These are phyloP conservation scores for Alligator sinensis DNA, from an alignment of 2,113 vertebrate species.

Conservation along the genomic window DNA sequence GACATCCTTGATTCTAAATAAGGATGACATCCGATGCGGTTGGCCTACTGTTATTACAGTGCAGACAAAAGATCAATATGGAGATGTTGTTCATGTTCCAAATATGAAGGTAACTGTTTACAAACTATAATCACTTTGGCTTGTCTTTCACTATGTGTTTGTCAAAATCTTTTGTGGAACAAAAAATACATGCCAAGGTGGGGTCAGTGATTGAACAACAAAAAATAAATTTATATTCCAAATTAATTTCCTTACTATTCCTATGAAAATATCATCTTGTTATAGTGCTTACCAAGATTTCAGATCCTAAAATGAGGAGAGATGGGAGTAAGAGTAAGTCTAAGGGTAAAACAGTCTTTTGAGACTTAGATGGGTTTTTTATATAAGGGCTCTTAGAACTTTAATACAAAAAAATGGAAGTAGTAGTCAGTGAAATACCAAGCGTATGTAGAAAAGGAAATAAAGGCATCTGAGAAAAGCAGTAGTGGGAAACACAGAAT, in stretches of 20 bases:
- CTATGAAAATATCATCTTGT: background rate
- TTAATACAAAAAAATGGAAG: background rate
- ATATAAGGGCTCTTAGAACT: background rate
- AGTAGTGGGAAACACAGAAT: background rate
- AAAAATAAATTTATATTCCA: background rate
- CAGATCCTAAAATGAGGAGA: background rate
- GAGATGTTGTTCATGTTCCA: constrained; percentile 96
- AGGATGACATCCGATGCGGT: constrained; percentile 97
- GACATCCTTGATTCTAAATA: constrained; percentile 95
- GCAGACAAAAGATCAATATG: constrained; percentile 99
- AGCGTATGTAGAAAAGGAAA: background rate
- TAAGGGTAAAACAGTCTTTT: background rate
- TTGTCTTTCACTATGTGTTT: background rate
- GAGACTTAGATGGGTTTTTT: background rate
- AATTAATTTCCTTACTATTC: background rate
- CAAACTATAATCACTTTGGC: background rate
- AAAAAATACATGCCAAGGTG: background rate
- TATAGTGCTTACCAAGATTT: background rate
- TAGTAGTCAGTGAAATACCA: background rate
- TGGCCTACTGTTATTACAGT: constrained; percentile 98
- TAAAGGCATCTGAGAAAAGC: background rate
- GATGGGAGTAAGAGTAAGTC: background rate
- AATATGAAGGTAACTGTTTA: constrained; percentile 92
- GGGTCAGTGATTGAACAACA: background rate
- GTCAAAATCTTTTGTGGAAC: background rate